Base-by-base conservation (phyloP, 2,888 invertebrate species). In the Germaria angustata region DNA sequence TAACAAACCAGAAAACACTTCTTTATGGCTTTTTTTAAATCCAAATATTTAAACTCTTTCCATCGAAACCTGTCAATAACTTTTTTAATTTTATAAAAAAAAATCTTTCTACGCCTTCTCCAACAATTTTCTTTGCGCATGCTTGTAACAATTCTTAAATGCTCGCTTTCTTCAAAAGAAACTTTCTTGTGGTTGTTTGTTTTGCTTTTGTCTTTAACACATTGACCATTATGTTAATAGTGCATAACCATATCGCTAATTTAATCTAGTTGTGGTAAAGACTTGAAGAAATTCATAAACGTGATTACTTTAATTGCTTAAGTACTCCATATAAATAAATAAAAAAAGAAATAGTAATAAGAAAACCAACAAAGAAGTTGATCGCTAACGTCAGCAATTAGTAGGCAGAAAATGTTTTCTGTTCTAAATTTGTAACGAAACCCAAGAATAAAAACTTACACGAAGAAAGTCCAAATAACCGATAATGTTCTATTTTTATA, bases 151-250 rank as follows among this genome's bases (percentile, higher is more conserved):
- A 24, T 53, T 53, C n/a, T 34, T 9, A 46, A 46, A 36, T 36
- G 34, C 22, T 34, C 44, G 41, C 32, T 77, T 61, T 61, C 49
- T 24, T 69, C 9, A 36, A 13, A 15, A 72, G 44, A 6, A 73
- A 80, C 68, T 80, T 80, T 80, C 73, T 75, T 63, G 68, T 20
- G 39, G 8, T 32, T 5, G 15, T 55, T 32, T 9, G n/a, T 13
- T 20, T 36, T 32, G 17, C 39, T 51, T 13, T 15, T n/a, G 7
- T 36, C 24, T 46, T 44, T 53, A 59, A 57, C 11, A 57, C 68
- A 51, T 59, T 75, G 82, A 71, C 75, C 82, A 78, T 71, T 75
- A 71, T 82, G 65, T 82, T 82, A 82, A 82, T 82, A 82, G 82
- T 76, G 82, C 82, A 82, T 82, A 79, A 71, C 75, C 20, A 82